Conservation (phyloP, 2,888 invertebrate species). For the Pseudoips prasinana region DNA sequence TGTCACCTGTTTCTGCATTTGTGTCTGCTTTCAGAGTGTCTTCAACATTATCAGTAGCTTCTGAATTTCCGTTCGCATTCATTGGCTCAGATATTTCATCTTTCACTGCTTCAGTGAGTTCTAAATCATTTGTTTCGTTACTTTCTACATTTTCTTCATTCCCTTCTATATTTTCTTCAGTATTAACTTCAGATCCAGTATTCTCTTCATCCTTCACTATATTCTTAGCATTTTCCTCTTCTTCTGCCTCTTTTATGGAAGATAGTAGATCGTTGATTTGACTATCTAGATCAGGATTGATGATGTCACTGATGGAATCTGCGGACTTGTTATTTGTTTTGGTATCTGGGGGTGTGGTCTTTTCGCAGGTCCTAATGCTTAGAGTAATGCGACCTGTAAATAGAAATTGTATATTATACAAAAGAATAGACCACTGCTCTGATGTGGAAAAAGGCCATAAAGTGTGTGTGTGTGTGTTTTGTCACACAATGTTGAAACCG, state of each 20-base stretch:
- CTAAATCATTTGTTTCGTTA: no score
- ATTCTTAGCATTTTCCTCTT: slow-evolving; percentile 7
- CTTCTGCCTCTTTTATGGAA: slow-evolving; percentile 43
- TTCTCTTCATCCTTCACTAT: slow-evolving; percentile 1
- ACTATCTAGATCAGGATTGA: slow-evolving; percentile 39
- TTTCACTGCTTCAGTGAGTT: no score
- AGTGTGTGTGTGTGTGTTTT: no score
- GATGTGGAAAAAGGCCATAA: no score
- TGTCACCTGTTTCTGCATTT: slow-evolving; percentile 5
- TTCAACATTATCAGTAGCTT: neutral
- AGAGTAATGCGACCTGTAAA: slow-evolving; percentile 45
- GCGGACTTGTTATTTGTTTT: no score
- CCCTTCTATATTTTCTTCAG: slow-evolving; percentile 1
- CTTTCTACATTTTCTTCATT: no score
- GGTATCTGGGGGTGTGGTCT: no score
- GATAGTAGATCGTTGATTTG: slow-evolving; percentile 56
- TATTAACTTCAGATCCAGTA: slow-evolving; percentile 4
- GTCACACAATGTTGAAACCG: no score
- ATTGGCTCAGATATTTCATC: no score
- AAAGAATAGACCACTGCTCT: no score
- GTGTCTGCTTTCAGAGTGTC: neutral
- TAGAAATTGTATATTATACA: neutral
- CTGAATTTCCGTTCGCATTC: neutral
- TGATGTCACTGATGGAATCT: slow-evolving; percentile 3
- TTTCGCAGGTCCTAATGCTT: slow-evolving; percentile 44